Conservation (phyloP, 1,140 invertebrate genomes). For the Zaprionus gabonicus region DNA sequence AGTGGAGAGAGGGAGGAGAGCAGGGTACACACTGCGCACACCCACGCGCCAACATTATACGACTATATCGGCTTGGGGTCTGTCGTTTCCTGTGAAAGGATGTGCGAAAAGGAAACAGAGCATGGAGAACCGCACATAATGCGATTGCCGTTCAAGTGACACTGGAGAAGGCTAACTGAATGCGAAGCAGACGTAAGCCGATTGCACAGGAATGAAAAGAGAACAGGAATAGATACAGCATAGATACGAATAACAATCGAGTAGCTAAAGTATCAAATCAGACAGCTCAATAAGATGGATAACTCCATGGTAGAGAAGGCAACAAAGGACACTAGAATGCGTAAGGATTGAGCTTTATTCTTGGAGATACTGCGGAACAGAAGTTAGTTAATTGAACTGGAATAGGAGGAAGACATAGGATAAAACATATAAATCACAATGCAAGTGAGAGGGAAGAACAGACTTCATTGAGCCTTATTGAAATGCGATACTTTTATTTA, state of each 20-base stretch:
- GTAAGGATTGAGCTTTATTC: too few relatives aligned
- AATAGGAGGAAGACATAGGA: neutral
- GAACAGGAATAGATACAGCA: neutral
- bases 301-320: neutral
- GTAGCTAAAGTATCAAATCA: neutral
- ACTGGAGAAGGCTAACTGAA: neutral
- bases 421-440: too few relatives aligned
- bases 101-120: neutral
- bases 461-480: too few relatives aligned
- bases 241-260: constrained; percentile 2
- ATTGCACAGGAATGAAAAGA: constrained; percentile 1
- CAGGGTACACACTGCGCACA: neutral
- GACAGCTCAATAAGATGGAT: neutral
- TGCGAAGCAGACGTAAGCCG: neutral
- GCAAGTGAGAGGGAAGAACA: too few relatives aligned
- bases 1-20: neutral
- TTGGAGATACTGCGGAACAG: too few relatives aligned
- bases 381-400: neutral
- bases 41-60: neutral
- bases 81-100: neutral
- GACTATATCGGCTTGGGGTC: neutral
- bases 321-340: neutral
- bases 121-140: neutral
- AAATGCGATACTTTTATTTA: too few relatives aligned
- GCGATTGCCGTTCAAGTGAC: constrained; percentile 5